phyloP scores from a whole-genome alignment of 2,888 invertebrate genomes.

The Parthenolecanium corni region DNA sequence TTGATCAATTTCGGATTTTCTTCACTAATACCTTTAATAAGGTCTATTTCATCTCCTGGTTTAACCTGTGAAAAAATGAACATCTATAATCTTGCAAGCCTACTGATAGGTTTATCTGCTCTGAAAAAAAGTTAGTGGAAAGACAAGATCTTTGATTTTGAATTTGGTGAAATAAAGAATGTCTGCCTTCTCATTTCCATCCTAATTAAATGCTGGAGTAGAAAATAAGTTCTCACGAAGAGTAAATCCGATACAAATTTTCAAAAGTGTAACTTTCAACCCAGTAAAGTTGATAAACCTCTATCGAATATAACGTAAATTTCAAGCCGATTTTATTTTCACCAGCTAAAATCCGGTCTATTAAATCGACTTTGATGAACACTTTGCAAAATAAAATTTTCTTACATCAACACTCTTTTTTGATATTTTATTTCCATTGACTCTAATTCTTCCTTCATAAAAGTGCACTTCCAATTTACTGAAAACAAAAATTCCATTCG shows the following conservation, averaged over 20 bases:
- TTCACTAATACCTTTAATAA: slow-evolving; percentile 54
- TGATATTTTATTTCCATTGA: slow-evolving; percentile 61
- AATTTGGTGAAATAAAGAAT: background rate
- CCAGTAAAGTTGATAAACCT: slow-evolving; percentile 24
- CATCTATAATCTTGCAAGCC: background rate
- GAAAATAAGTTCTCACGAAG: too few relatives aligned
- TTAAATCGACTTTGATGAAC: too few relatives aligned
- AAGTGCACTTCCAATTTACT: slow-evolving; percentile 70
- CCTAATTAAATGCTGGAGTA: background rate
- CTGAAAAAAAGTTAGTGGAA: slow-evolving; percentile 3
- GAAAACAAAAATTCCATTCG: slow-evolving; percentile 31
- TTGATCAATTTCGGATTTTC: slow-evolving; percentile 56
- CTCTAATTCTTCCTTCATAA: slow-evolving; percentile 65
- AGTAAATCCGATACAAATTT: too few relatives aligned
- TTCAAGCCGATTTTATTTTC: too few relatives aligned
- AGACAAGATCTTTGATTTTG: too few relatives aligned
- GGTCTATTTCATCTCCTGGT: slow-evolving; percentile 64
- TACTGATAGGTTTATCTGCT: background rate
- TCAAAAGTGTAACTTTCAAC: too few relatives aligned
- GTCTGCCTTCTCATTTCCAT: background rate
- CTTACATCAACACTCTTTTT: slow-evolving; percentile 63
- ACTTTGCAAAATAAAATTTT: too few relatives aligned
- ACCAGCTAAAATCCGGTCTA: too few relatives aligned
- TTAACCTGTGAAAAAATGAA: slow-evolving; percentile 43
- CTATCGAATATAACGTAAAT: background rate